Base-by-base conservation (phyloP, 2,888 invertebrate species). In the Temnothorax unifasciatus region DNA sequence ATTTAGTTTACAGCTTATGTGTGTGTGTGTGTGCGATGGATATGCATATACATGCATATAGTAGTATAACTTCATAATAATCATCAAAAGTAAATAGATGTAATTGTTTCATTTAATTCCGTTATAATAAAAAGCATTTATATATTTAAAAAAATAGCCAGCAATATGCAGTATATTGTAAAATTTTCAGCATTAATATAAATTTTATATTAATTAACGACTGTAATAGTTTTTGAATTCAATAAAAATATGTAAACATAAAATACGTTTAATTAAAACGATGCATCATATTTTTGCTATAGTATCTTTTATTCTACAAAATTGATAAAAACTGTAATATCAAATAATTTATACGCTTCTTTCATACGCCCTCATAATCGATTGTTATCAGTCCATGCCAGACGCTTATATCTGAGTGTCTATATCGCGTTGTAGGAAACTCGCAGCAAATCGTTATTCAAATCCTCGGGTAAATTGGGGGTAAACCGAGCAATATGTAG, bases 401-500 rank as follows among this genome's bases (percentile, higher is more conserved):
- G 25, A 18, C 38, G 15, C 15, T n/a, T 44, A 1, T 44, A 44
- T 41, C 21, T 15, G 52, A 44, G 38, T 50, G 25, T n/a, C 9
- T 34, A 15, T 59, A 71, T 75, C 68, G 81, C 54, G 29, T 54
- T 25, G 54, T 15, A 83, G 84, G 44, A 83, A 73, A 59, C 68
- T 29, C 83, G 73, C 83, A 85, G 71, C 82, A 87, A 92, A 91
- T 92, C 90, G 91, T 93, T 93, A 94, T 94, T 93, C 92, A 93
- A 93, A 93, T 93, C 93, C 93, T 90, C 90, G 88, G 91, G 90
- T 91, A 93, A 93, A 94, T 93, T 93, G 91, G 91, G 90, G 90
- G 91, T 93, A 92, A 92, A 93, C 93, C 93, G 92, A 93, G 94
- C 94, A 95, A 94, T 95, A 94, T 94, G 94, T 94, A 94, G 93